These are phyloP conservation scores for Drosophila oshimai DNA, from an alignment of 1,140 invertebrate genomes.

Conservation along the genomic window DNA sequence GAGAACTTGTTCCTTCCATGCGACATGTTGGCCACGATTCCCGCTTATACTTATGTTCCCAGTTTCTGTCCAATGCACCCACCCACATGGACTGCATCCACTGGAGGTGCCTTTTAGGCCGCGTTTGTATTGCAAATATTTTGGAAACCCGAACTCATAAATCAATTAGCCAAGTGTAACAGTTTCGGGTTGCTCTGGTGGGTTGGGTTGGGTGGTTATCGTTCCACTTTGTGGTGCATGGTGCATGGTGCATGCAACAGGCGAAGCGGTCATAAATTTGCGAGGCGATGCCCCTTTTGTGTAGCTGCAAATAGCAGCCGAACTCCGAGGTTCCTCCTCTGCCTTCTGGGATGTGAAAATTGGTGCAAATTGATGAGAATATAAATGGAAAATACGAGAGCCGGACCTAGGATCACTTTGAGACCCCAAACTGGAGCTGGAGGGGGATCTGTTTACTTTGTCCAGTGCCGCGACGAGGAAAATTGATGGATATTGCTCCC, in stretches of 20 bases:
- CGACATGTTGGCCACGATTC: constrained; percentile 24
- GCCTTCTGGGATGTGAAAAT: constrained; percentile 20
- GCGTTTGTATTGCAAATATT: constrained; percentile 40
- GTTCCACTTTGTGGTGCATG: neutral
- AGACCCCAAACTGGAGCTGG: neutral
- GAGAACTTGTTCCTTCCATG: constrained; percentile 52
- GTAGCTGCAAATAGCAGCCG: constrained; percentile 55
- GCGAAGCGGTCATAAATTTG: constrained; percentile 61
- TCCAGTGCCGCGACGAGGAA: constrained; percentile 19
- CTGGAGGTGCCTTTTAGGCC: constrained; percentile 2
- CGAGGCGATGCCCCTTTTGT: constrained; percentile 53
- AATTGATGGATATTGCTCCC: constrained; percentile 32
- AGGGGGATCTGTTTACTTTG: constrained; percentile 28
- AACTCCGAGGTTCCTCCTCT: constrained; percentile 4
- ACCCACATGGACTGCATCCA: constrained; percentile 32
- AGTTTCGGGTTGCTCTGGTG: constrained; percentile 30
- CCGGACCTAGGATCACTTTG: neutral
- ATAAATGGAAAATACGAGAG: constrained; percentile 18
- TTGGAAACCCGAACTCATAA: constrained; percentile 51
- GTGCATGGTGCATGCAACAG: constrained; percentile 29
- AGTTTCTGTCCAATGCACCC: constrained; percentile 15
- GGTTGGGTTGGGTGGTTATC: neutral
- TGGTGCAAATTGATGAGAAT: constrained; percentile 46
- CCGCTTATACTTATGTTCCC: neutral
- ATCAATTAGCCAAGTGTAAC: constrained; percentile 69